Conservation (phyloP, 1,140 invertebrate species). For the Protaetia brevitarsis region DNA sequence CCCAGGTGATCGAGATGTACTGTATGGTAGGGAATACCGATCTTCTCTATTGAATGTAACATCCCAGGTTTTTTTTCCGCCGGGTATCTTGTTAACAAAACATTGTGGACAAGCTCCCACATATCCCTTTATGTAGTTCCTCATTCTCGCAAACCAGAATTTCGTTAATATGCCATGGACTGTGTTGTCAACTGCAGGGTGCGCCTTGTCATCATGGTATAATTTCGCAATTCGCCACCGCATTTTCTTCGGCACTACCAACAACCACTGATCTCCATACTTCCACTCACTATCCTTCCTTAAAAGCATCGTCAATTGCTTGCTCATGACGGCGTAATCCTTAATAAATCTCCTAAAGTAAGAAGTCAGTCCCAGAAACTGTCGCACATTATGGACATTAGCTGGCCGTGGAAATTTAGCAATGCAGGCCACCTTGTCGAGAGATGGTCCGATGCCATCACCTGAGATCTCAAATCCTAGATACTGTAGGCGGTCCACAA, state of each 20-base stretch:
- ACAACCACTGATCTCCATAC: no score
- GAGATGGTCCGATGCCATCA: conserved; percentile 37
- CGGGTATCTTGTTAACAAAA: no score
- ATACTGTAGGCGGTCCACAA: conserved; percentile 29
- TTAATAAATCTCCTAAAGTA: conserved; percentile 43
- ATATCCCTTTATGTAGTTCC: no score
- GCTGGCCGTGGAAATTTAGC: conserved; percentile 33
- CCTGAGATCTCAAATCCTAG: conserved; percentile 35
- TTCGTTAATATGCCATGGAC: no score
- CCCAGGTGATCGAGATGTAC: conserved; percentile 43
- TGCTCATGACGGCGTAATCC: conserved; percentile 42
- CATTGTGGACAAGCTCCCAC: no score
- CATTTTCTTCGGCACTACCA: no score
- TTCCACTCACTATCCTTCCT: conserved; percentile 40
- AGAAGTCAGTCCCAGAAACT: conserved; percentile 41
- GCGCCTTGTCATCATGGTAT: no score
- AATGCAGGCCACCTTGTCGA: conserved; percentile 40
- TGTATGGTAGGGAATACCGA: conserved; percentile 39
- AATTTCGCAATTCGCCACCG: no score
- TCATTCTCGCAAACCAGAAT: no score
- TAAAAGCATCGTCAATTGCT: conserved; percentile 41
- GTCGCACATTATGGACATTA: conserved; percentile 41
- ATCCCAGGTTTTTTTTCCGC: no score
- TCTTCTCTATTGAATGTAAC: no score
- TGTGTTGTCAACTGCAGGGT: no score